These are phyloP conservation scores for Platyura marginata DNA, from an alignment of 1,140 invertebrate genomes.

Conservation along the genomic window DNA sequence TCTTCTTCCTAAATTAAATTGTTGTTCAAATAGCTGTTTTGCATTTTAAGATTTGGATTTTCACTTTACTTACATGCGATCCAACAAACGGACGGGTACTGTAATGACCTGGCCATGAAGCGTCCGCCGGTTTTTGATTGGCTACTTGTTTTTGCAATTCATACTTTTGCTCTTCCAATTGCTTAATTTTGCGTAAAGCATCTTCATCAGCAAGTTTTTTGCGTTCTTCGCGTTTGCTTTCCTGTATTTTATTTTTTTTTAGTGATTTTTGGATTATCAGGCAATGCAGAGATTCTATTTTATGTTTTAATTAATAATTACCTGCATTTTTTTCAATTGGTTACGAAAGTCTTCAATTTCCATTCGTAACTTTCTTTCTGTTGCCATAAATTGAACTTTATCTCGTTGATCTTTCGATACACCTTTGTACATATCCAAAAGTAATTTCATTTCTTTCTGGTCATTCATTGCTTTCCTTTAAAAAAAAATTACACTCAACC, in stretches of 20 bases:
- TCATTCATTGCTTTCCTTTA: conserved; percentile 82
- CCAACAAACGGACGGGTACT: conserved; percentile 38
- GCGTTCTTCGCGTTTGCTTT: conserved; percentile 78
- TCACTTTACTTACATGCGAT: conserved; percentile 29
- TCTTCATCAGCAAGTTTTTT: conserved; percentile 91
- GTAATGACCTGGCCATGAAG: conserved; percentile 27
- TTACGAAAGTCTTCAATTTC: conserved; percentile 80
- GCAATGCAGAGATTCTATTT: not conserved
- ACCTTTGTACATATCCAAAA: conserved; percentile 94
- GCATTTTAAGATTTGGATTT: not conserved
- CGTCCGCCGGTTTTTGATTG: conserved; percentile 63
- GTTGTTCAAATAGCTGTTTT: conserved; percentile 3
- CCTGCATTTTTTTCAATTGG: conserved; percentile 67
- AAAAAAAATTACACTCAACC: conserved; percentile 7
- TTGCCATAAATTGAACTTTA: conserved; percentile 90
- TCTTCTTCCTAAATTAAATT: conserved; percentile 66
- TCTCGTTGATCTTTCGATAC: conserved; percentile 91
- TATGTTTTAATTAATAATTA: conserved; percentile 11
- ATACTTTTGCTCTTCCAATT: conserved; percentile 79
- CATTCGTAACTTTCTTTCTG: conserved; percentile 73
- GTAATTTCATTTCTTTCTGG: conserved; percentile 81
- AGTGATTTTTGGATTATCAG: not conserved
- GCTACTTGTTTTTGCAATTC: conserved; percentile 66
- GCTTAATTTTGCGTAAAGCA: conserved; percentile 84
- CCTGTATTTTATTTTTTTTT: conserved; percentile 32